Conservation (phyloP, 2,888 invertebrate species). For the Thysanoteuthis rhombus region DNA sequence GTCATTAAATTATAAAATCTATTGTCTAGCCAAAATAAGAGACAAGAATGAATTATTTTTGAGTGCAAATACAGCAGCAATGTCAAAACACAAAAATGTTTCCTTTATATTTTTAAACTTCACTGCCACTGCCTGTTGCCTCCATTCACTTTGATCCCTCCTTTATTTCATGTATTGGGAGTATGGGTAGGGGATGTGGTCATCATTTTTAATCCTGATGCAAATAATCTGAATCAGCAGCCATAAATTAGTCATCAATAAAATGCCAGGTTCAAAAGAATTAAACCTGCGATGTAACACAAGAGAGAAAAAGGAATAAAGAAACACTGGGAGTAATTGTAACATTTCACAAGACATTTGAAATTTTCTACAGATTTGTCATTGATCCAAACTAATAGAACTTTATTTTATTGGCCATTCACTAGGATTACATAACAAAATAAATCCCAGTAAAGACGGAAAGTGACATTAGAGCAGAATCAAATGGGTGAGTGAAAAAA, state of each 20-base stretch:
- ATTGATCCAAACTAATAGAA: neutral
- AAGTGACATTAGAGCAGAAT: neutral
- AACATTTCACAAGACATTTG: conserved; percentile 12
- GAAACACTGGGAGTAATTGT: neutral
- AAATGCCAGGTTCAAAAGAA: conserved; percentile 1
- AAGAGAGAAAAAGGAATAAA: neutral
- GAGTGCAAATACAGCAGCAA: neutral
- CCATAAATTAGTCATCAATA: conserved; percentile 12
- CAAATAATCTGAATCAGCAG: neutral
- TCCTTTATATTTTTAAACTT: neutral
- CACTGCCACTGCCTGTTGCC: neutral
- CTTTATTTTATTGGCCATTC: neutral
- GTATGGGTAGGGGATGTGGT: neutral
- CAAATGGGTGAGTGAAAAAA: neutral
- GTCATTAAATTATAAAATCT: neutral
- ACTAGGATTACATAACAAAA: neutral
- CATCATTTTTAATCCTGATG: neutral
- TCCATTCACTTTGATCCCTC: neutral
- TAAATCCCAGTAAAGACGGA: conserved; percentile 14
- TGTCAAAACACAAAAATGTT: neutral
- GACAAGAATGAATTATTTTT: neutral
- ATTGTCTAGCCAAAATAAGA: neutral
- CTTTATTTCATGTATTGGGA: neutral
- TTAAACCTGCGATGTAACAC: neutral
- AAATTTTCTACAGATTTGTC: neutral